A percentile compares a stretch with the other conserved stretches of the same genome.
These are phyloP conservation scores for Zootoca vivipara DNA, from an alignment of 2,113 vertebrate genomes.

Conservation along the genomic window DNA sequence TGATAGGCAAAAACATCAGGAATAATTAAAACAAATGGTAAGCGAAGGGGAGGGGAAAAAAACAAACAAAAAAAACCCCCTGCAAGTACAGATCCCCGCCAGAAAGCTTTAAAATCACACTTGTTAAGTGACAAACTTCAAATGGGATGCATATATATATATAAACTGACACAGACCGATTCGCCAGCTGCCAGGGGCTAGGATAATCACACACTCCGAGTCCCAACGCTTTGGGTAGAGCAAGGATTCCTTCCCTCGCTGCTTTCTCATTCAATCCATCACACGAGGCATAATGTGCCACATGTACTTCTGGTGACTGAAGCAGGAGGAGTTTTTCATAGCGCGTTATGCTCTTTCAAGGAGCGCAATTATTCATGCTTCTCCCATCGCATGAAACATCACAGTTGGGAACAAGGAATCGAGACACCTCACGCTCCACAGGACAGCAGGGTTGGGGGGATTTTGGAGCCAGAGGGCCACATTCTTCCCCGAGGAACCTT, in stretches of 20 bases:
- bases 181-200: not conserved
- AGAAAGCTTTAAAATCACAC: constrained; percentile 43
- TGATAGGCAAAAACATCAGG: constrained; percentile 74
- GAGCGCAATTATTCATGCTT: not conserved
- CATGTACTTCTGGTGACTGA: constrained; percentile 1
- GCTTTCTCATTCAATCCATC: constrained; percentile 18
- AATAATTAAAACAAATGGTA: constrained; percentile 78
- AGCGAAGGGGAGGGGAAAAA: constrained; percentile 18
- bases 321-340: constrained; percentile 17
- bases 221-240: not conserved
- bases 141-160: constrained; percentile 33
- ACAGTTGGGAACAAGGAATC: rapidly evolving
- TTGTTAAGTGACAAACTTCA: constrained; percentile 58
- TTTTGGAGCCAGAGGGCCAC: too few relatives aligned
- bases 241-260: rapidly evolving
- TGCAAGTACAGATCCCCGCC: constrained; percentile 62
- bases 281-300: not conserved
- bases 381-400: rapidly evolving
- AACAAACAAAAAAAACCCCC: constrained; percentile 54
- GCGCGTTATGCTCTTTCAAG: constrained; percentile 4
- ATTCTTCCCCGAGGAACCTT: too few relatives aligned
- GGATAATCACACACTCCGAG: not conserved
- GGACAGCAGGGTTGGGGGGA: too few relatives aligned
- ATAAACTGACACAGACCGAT: not conserved
- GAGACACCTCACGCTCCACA: too few relatives aligned